Base-by-base conservation (phyloP, 2,888 invertebrate genomes). In the Rhorus exstirpatorius region DNA sequence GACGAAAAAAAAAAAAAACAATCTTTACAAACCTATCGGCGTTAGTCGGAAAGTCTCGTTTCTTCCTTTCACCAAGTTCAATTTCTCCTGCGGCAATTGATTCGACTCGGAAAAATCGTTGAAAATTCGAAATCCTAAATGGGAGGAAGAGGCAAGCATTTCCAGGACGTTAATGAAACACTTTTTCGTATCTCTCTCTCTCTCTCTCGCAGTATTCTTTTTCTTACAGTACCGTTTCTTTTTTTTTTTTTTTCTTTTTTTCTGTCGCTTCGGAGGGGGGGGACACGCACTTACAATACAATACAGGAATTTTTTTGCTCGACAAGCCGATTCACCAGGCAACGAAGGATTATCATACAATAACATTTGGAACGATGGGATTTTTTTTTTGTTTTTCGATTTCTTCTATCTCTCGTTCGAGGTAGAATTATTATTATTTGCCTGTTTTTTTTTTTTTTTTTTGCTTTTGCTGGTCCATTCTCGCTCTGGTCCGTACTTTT, bases 381-480 rank as follows among this genome's bases (percentile, higher is more conserved):
- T 68, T 74, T 49, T 67, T 44, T 31, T 74, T 26, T 17, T 53
- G 12, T 53, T 24, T 6, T 61, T 60, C 38, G n/a, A n/a, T 61
- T 49, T 61, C 38, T 24, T 81, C 78, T 58, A 63, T 10, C 78
- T 70, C 74, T 26, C 70, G 35, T 41, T 60, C 71, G 81, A 79
- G 75, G 70, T 76, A 79, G 82, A 82, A 71, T 79, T 72, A 63
- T 72, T 60, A 70, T 76, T 71, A 46, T 76, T 44, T 51, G 41
- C n/a, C n/a, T n/a, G n/a, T n/a, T n/a, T n/a, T n/a, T n/a, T n/a
- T n/a, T n/a, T n/a, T n/a, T n/a, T n/a, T 67, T 71, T 7, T 46
- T 14, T 44, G 3, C 24, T 24, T 17, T 63, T 21, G n/a, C 10
- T 58, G 8, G 44, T 61, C 41, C 12, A n/a, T 21, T 51, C 41